Evolutionary conservation across 2,113 vertebrate species (phyloP).

Genomic region (Paramisgurnus dabryanus): DNA sequence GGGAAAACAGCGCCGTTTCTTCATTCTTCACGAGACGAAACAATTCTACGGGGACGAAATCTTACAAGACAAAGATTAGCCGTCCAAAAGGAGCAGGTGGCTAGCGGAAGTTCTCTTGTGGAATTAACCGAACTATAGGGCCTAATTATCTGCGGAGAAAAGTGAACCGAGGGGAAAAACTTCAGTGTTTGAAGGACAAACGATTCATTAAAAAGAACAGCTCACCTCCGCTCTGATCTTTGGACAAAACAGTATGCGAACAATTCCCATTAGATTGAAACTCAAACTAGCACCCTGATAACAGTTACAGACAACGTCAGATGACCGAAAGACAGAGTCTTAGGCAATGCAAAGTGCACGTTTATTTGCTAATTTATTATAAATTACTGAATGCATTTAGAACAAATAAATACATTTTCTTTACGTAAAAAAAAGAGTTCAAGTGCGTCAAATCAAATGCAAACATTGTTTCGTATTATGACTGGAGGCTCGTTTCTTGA

Average conservation of each 20-base stretch:
- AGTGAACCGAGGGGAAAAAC: conserved; percentile 60
- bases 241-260: conserved; percentile 64
- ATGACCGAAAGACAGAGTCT: conserved; percentile 32
- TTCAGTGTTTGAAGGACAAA: conserved; percentile 78
- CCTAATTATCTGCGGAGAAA: conserved; percentile 74
- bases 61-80: conserved; percentile 78
- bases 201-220: conserved; percentile 78
- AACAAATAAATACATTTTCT: too few relatives aligned
- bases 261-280: conserved; percentile 58
- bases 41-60: conserved; percentile 67
- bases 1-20: conserved; percentile 65
- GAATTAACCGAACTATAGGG: conserved; percentile 70
- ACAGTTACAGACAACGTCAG: conserved; percentile 34
- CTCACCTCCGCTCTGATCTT: conserved; percentile 71
- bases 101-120: conserved; percentile 56
- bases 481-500: too few relatives aligned
- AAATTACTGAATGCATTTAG: too few relatives aligned
- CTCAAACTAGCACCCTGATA: conserved; percentile 65
- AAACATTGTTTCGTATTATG: too few relatives aligned
- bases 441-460: too few relatives aligned
- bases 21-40: conserved; percentile 65
- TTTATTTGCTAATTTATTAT: too few relatives aligned
- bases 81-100: conserved; percentile 72
- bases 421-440: too few relatives aligned
- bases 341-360: neutral